A percentile compares a stretch with the other conserved stretches of the same genome.
These are phyloP conservation scores for Drosophila anomalata DNA, from an alignment of 2,888 invertebrate species.

Conservation along the genomic window DNA sequence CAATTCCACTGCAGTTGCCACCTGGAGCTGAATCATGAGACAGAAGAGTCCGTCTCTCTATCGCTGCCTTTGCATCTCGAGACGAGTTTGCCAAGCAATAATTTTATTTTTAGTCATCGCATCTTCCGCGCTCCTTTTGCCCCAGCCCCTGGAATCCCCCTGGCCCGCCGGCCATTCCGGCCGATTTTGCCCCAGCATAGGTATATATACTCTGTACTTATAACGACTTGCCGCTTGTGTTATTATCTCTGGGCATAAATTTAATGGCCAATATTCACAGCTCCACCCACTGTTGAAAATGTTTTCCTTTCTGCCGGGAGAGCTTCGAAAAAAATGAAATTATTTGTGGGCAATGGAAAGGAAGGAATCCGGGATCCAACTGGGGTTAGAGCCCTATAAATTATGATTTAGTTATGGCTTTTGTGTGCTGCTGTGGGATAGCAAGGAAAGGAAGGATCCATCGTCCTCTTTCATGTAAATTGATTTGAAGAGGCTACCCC, in stretches of 20 bases:
- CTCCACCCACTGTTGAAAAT: conserved; percentile 82
- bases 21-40: conserved; percentile 50
- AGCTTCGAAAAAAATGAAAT: conserved; percentile 48
- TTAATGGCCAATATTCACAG: conserved; percentile 80
- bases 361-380: conserved; percentile 22
- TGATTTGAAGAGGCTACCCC: conserved; percentile 47
- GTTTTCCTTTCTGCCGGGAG: conserved; percentile 34
- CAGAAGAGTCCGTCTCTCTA: conserved; percentile 48
- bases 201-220: conserved; percentile 44
- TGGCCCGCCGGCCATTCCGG: neutral
- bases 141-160: conserved; percentile 3
- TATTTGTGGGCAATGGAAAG: conserved; percentile 62
- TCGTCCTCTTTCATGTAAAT: conserved; percentile 36
- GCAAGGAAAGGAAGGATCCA: neutral
- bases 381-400: conserved; percentile 46
- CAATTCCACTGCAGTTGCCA: conserved; percentile 51
- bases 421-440: conserved; percentile 12
- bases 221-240: conserved; percentile 78
- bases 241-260: conserved; percentile 79
- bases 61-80: conserved; percentile 71
- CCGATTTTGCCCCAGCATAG: conserved; percentile 12
- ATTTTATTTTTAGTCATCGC: conserved; percentile 67
- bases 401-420: conserved; percentile 49
- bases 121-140: conserved; percentile 28
- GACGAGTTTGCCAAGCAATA: conserved; percentile 69